Evolutionary conservation across 2,888 invertebrate genomes (phyloP).

Genomic region (Lasioglossum marginatum): DNA sequence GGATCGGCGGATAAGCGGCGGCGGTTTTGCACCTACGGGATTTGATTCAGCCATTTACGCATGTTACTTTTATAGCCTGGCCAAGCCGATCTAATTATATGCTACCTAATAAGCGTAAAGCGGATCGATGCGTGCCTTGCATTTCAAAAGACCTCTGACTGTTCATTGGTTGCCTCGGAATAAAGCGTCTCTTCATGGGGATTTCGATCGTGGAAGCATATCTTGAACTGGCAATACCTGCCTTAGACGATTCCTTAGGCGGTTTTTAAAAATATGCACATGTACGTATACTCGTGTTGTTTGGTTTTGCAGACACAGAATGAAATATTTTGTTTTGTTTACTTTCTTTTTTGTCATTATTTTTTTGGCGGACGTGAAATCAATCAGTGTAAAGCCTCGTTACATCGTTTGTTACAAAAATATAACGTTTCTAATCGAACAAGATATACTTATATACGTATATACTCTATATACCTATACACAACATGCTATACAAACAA

Average conservation of each 20-base stretch:
- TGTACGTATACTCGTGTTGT: constrained; percentile 52
- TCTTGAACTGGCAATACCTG: constrained; percentile 73
- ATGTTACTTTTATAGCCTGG: neutral
- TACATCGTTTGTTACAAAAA: constrained; percentile 35
- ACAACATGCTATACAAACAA: constrained; percentile 27
- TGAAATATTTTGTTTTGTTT: constrained; percentile 23
- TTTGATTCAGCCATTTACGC: constrained; percentile 49
- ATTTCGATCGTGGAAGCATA: constrained; percentile 75
- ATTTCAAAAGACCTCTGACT: constrained; percentile 77
- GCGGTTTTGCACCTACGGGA: constrained; percentile 74
- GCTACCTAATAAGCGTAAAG: constrained; percentile 76
- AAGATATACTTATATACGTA: neutral
- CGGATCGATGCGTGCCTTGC: constrained; percentile 74
- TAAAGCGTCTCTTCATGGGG: constrained; percentile 67
- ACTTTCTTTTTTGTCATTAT: neutral
- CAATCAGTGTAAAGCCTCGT: constrained; percentile 58
- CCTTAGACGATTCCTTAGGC: constrained; percentile 77
- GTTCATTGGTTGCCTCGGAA: constrained; percentile 72
- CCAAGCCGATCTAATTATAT: constrained; percentile 42
- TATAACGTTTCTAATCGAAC: constrained; percentile 24
- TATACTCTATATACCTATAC: constrained; percentile 18
- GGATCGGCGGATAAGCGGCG: constrained; percentile 78
- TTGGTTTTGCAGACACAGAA: constrained; percentile 35
- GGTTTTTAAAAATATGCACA: constrained; percentile 68
- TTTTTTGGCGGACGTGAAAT: constrained; percentile 42